These are phyloP conservation scores for Caenorhabditis zanzibari DNA, from an alignment of 2,888 invertebrate genomes.

Conservation along the genomic window DNA sequence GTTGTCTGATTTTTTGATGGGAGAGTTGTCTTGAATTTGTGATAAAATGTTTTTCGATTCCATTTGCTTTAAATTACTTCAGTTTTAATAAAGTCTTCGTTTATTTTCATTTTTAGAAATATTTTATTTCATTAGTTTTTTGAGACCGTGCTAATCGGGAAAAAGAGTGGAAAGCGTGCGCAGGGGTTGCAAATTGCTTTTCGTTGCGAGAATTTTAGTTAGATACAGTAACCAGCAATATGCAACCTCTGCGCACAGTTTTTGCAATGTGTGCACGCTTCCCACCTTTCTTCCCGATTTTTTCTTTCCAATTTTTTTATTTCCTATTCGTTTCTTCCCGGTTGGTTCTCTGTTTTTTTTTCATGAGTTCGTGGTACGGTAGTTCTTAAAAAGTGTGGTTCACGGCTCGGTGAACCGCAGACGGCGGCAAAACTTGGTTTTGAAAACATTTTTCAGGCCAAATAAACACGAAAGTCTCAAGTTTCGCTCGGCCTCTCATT, in stretches of 20 bases:
- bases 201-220: too few relatives aligned
- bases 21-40: neutral
- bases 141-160: too few relatives aligned
- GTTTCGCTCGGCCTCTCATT: conserved; percentile 32
- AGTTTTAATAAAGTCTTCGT: conserved; percentile 3
- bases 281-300: too few relatives aligned
- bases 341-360: neutral
- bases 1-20: conserved; percentile 13
- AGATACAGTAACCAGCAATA: too few relatives aligned
- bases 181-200: too few relatives aligned
- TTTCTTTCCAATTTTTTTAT: too few relatives aligned
- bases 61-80: conserved; percentile 23
- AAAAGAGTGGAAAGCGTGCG: too few relatives aligned
- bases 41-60: neutral
- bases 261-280: too few relatives aligned
- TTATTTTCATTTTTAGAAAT: too few relatives aligned
- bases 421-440: conserved; percentile 1
- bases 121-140: too few relatives aligned
- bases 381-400: neutral
- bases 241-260: too few relatives aligned
- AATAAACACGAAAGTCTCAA: conserved; percentile 39
- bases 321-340: too few relatives aligned
- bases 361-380: neutral
- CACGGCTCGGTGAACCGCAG: neutral
- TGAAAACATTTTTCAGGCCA: neutral